Evolutionary conservation across 2,888 invertebrate species (phyloP).

Genomic region (Sphaeridia pumilis): DNA sequence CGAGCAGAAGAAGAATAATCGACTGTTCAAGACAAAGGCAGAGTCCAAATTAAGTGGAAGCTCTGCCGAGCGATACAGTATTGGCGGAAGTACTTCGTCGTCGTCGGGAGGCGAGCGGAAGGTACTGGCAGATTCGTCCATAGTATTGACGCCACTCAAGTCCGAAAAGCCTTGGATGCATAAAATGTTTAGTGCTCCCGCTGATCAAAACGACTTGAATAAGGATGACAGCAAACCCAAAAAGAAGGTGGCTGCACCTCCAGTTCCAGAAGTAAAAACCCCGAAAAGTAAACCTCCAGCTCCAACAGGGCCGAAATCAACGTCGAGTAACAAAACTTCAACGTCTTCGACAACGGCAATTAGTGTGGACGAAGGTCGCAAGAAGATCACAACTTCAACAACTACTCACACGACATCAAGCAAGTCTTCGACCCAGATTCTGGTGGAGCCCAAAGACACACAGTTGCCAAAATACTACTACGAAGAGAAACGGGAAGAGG

Average conservation of each 20-base stretch:
- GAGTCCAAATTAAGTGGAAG: constrained; percentile 49
- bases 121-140: constrained; percentile 4
- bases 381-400: constrained; percentile 12
- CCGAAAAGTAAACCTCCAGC: neutral
- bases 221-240: too few species aligned
- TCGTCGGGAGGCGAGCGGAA: constrained; percentile 9
- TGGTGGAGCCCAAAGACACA: neutral
- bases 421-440: neutral
- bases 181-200: neutral
- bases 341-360: neutral
- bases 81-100: constrained; percentile 1
- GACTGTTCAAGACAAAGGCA: constrained; percentile 62
- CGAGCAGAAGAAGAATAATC: constrained; percentile 34
- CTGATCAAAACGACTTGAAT: neutral
- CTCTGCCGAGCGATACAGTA: neutral
- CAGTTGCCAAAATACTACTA: constrained; percentile 12
- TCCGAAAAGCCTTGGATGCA: neutral
- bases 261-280: neutral
- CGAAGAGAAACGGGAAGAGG: constrained; percentile 5
- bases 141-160: neutral
- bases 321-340: neutral
- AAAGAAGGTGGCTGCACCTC: neutral
- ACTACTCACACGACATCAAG: constrained; percentile 1
- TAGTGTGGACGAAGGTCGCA: neutral
- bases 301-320: neutral